These are phyloP conservation scores for Nothobranchius furzeri DNA, from an alignment of 2,113 vertebrate genomes.

Conservation along the genomic window DNA sequence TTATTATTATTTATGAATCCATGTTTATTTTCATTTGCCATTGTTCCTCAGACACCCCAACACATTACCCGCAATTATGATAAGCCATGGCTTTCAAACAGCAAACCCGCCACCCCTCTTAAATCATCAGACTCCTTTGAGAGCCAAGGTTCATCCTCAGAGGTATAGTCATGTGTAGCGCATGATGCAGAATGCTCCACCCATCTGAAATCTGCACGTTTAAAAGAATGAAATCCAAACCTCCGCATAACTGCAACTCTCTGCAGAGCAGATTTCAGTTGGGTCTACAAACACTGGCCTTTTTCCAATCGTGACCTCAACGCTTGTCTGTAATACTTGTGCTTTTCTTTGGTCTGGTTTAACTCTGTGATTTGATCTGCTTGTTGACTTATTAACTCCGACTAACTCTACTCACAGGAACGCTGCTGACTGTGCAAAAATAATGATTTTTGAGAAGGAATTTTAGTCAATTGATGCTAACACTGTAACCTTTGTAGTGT, in stretches of 20 bases:
- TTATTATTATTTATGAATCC: conserved; percentile 73
- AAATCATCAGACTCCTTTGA: conserved; percentile 94
- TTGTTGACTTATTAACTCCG: conserved; percentile 1
- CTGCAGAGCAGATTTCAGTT: conserved; percentile 56
- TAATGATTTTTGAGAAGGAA: neutral
- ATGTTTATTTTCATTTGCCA: conserved; percentile 85
- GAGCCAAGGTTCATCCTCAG: conserved; percentile 90
- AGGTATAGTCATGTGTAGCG: conserved; percentile 87
- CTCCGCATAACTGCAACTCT: neutral
- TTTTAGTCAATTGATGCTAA: neutral
- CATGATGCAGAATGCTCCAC: conserved; percentile 46
- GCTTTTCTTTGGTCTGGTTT: conserved; percentile 1
- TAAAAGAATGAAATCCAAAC: neutral
- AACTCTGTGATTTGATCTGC: neutral
- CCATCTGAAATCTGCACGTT: conserved; percentile 58
- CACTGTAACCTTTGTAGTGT: neutral
- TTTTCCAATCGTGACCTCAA: conserved; percentile 31
- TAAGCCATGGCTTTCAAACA: conserved; percentile 99
- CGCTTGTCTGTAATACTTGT: conserved; percentile 15
- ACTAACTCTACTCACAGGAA: conserved; percentile 22
- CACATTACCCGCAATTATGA: conserved; percentile 99
- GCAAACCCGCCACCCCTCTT: conserved; percentile 96
- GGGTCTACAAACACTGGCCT: conserved; percentile 32
- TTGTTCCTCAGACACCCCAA: conserved; percentile 97
- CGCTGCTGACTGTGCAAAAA: neutral